Percentiles rank a stretch among this genome's conserved stretches.
phyloP scores from a whole-genome alignment of 2,888 invertebrate genomes.

The Argynnis bischoffii region DNA sequence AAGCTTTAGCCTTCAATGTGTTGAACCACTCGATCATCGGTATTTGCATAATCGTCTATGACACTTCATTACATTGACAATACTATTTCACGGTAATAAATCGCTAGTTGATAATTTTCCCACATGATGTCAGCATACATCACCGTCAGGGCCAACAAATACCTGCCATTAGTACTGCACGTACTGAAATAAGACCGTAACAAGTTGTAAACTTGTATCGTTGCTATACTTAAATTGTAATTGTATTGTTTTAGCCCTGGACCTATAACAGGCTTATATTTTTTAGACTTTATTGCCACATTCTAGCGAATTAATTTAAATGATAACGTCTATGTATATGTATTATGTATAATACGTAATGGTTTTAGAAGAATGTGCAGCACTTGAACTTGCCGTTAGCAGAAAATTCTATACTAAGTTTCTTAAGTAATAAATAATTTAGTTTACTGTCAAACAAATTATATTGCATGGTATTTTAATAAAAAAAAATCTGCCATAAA shows the following conservation, averaged over 20 bases:
- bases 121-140: slow-evolving; percentile 35
- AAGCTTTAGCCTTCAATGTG: not conserved
- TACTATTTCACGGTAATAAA: slow-evolving; percentile 27
- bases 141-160: slow-evolving; percentile 30
- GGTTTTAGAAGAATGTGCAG: too few relatives aligned
- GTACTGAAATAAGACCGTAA: slow-evolving; percentile 13
- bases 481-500: too few relatives aligned
- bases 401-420: too few relatives aligned
- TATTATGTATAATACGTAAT: too few relatives aligned
- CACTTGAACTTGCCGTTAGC: too few relatives aligned
- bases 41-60: slow-evolving; percentile 16
- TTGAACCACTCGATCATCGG: slow-evolving; percentile 6
- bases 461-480: too few relatives aligned
- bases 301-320: not conserved
- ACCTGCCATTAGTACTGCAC: slow-evolving; percentile 16
- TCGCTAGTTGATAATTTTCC: slow-evolving; percentile 36
- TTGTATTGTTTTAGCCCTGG: slow-evolving; percentile 4
- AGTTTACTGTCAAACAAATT: too few relatives aligned
- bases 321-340: too few relatives aligned
- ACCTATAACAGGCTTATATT: not conserved
- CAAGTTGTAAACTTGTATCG: not conserved
- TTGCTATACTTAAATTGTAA: slow-evolving; percentile 12
- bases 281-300: slow-evolving; percentile 1
- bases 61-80: slow-evolving; percentile 25
- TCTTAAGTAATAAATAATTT: too few relatives aligned